Evolutionary conservation across 2,888 invertebrate genomes (phyloP), one percentile per base, ranked within the genome.

Genomic region (Epinotia nisella): DNA sequence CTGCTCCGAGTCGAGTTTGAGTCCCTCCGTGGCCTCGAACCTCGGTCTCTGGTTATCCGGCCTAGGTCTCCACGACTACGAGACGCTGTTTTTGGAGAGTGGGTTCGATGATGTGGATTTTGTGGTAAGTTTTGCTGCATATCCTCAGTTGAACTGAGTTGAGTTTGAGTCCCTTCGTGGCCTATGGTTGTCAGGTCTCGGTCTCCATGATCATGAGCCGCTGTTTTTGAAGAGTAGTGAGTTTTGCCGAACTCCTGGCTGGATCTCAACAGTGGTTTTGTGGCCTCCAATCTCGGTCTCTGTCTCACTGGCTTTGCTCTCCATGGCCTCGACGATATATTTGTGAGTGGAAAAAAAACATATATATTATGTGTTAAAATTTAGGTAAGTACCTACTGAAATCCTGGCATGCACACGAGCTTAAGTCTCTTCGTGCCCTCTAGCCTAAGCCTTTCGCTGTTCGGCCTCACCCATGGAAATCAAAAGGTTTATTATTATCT

Each of bases 21-120:
- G 95, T 88, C 89, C 95, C 68, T 94, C 94, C n/a, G 93, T 94
- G 69, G 93, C 94, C 51, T 95, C 96, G 21, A 95, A 95, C 76
- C 94, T 98, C 15, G 97, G 97, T 53, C 95, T 96, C 68, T 97
- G 98, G 96, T 90, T 99, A 71, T 95, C 96, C 10, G 95, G 95
- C 68, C 92, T 97, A 17, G 96, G 96, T 2, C 94, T 99, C 78
- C 95, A 95, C 49, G 97, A 98, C 85, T 97, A 98, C 84, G 97
- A 97, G 83, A 95, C 96, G n/a, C 92, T 96, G 65, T 96, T 99
- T 79, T 90, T 96, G 76, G 96, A 96, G 79, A 97, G 97, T 83
- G 99, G 99, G 41, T 99, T 96, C 86, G 99, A 99, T 88, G 97
- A 98, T 88, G 94, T 97, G 74, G 96, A 98, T 80, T 99, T 98